phyloP scores from a whole-genome alignment of 2,113 vertebrate species.

The Nothocercus julius region DNA sequence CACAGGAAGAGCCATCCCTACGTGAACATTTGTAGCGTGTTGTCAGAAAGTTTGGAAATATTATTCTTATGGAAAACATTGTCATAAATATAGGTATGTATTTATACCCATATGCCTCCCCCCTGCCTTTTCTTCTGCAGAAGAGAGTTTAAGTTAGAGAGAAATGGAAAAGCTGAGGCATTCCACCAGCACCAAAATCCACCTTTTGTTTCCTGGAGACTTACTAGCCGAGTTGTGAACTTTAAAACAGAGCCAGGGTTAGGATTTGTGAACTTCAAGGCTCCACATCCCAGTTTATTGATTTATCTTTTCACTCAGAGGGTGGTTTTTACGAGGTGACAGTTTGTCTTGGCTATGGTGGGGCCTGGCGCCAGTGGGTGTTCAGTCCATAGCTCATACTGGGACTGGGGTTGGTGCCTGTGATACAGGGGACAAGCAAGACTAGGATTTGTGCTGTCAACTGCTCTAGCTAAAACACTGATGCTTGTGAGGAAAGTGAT shows the following conservation, averaged over 20 bases:
- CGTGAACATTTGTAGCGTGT: too few species aligned
- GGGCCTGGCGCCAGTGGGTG: not conserved
- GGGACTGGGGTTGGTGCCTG: not conserved
- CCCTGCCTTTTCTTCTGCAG: not conserved
- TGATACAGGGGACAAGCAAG: not conserved
- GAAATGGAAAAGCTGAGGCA: not conserved
- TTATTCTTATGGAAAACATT: too few species aligned
- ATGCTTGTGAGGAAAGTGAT: not conserved
- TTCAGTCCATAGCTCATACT: rapidly evolving
- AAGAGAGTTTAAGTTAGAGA: not conserved
- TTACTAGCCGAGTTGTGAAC: not conserved
- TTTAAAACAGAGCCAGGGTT: not conserved
- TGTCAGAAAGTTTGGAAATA: too few species aligned
- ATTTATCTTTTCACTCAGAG: not conserved
- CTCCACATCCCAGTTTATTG: not conserved
- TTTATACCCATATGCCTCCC: too few species aligned
- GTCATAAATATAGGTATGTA: too few species aligned
- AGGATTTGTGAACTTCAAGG: not conserved
- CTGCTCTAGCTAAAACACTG: not conserved
- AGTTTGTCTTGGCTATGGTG: not conserved
- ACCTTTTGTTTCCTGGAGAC: not conserved
- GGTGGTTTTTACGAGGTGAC: not conserved
- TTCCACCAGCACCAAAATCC: not conserved
- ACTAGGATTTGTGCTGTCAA: not conserved
- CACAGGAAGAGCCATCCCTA: not conserved